These are phyloP conservation scores for Megastigmus dorsalis DNA, from an alignment of 2,888 invertebrate species.

Conservation along the genomic window DNA sequence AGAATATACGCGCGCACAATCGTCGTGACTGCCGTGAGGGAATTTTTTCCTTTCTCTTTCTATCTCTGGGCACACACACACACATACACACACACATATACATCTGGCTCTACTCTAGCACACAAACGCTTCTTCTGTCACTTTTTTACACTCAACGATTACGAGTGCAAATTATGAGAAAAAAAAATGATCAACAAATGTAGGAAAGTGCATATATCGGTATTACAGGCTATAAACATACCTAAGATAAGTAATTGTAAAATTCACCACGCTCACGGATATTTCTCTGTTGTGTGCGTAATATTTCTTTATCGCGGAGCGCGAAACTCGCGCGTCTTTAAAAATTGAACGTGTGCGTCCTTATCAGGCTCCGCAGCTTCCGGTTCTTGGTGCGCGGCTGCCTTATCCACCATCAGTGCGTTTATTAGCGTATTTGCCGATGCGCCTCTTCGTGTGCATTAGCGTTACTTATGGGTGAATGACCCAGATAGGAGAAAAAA, in stretches of 20 bases:
- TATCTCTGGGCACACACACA: too few species aligned
- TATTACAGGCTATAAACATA: neutral
- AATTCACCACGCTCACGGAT: too few species aligned
- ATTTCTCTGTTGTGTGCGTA: neutral
- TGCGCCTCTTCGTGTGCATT: neutral
- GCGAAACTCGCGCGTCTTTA: neutral
- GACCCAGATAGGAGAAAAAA: conserved; percentile 26
- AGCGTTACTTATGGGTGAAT: conserved; percentile 15
- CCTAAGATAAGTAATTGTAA: too few species aligned
- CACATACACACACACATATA: too few species aligned
- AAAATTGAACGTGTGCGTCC: neutral
- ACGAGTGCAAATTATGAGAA: too few species aligned
- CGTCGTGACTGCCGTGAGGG: neutral
- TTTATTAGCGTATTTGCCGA: conserved; percentile 11
- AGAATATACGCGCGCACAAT: neutral
- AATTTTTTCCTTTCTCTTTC: neutral
- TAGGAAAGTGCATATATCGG: too few species aligned
- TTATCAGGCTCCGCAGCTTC: neutral
- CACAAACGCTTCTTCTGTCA: neutral
- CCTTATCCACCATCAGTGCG: neutral
- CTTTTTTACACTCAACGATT: neutral
- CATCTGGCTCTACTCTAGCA: too few species aligned
- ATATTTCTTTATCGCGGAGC: neutral
- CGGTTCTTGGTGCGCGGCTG: neutral
- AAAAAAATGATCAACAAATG: too few species aligned